Percentiles rank a stretch among this genome's conserved stretches.
Evolutionary conservation across 2,797 vertebrate species (phyloP).

Genomic region (Tauraco hartlaubi): DNA sequence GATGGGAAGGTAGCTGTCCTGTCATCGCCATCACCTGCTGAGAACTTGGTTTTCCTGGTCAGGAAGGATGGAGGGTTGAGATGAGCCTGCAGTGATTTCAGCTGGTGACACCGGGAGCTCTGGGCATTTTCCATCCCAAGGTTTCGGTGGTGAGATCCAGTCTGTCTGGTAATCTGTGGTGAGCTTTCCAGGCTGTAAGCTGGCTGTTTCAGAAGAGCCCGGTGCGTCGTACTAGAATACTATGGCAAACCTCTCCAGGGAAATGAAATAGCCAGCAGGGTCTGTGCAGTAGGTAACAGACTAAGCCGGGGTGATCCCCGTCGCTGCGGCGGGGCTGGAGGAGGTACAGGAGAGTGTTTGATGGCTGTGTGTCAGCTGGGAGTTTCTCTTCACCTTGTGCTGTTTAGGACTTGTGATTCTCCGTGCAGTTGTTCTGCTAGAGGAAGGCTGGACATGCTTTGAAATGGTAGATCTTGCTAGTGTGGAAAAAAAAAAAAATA

Average conservation of each 20-base stretch:
- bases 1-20: neutral
- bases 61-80: neutral
- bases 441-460: neutral
- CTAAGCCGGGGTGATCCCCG: fast-evolving
- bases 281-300: neutral
- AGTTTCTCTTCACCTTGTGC: neutral
- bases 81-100: neutral
- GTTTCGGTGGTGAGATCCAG: neutral
- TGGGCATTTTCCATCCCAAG: neutral
- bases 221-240: fast-evolving
- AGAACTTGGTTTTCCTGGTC: neutral
- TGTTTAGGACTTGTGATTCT: neutral
- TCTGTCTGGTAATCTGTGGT: neutral
- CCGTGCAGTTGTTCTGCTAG: neutral
- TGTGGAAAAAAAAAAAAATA: neutral
- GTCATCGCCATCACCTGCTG: neutral
- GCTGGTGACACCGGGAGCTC: fast-evolving
- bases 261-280: neutral
- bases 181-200: neutral
- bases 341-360: neutral
- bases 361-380: neutral
- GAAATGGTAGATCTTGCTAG: neutral
- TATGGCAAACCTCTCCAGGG: neutral
- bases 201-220: neutral
- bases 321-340: neutral